These are phyloP conservation scores for Mallotus villosus DNA, from an alignment of 2,797 vertebrate genomes.

Conservation along the genomic window DNA sequence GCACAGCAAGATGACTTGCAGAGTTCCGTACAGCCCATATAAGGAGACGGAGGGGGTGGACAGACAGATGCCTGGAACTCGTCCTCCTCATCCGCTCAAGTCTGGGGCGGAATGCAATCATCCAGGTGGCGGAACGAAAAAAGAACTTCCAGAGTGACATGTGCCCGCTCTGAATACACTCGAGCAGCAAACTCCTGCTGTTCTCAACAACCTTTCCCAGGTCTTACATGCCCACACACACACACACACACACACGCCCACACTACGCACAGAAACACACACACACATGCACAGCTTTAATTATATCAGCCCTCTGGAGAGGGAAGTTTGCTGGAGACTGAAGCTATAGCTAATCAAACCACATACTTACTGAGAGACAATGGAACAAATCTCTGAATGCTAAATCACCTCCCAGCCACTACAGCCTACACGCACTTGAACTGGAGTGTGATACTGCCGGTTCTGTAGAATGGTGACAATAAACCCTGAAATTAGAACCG, in stretches of 20 bases:
- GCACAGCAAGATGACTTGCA: no score
- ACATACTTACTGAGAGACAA: slow-evolving; percentile 10
- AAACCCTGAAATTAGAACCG: not conserved
- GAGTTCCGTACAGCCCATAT: not conserved
- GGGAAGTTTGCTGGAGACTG: not conserved
- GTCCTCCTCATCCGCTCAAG: not conserved
- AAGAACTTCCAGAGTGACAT: not conserved
- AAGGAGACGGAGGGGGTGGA: not conserved
- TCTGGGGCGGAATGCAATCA: slow-evolving; percentile 19
- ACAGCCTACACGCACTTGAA: not conserved
- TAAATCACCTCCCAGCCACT: not conserved
- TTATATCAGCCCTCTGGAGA: not conserved
- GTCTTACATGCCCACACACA: no score
- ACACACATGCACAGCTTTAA: not conserved
- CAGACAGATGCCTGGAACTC: not conserved
- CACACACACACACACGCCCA: not conserved
- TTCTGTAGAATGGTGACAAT: not conserved
- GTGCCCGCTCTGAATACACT: not conserved
- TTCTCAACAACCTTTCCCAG: no score
- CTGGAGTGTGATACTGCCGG: not conserved
- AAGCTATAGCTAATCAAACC: slow-evolving; percentile 6
- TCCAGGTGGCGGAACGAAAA: slow-evolving; percentile 28
- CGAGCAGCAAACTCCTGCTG: no score
- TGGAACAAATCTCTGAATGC: not conserved
- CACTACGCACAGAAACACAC: not conserved